Conservation (phyloP, 2,797 vertebrate genomes). For the Coluber constrictor region DNA sequence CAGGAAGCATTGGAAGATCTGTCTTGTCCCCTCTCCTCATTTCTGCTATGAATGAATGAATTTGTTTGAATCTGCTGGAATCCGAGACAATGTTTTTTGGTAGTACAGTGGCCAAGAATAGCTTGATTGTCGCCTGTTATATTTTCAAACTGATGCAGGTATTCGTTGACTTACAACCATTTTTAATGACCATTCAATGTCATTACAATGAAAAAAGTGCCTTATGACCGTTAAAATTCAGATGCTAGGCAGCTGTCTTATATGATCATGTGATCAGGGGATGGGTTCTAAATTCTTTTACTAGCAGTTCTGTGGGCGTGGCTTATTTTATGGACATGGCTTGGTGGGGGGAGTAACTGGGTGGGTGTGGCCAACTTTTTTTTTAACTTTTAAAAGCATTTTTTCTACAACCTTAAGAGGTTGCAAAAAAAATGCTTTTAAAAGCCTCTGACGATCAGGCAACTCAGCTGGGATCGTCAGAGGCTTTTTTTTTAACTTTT, state of each 20-base stretch:
- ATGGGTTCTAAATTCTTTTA: too few relatives aligned
- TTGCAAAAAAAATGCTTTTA: too few relatives aligned
- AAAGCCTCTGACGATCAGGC: too few relatives aligned
- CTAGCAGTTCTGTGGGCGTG: too few relatives aligned
- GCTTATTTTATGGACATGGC: too few relatives aligned
- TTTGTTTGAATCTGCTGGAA: neutral
- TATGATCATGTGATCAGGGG: neutral
- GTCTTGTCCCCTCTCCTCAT: neutral
- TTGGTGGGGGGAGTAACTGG: too few relatives aligned
- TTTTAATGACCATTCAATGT: neutral
- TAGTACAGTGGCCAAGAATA: neutral
- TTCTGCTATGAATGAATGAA: neutral
- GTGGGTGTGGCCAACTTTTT: too few relatives aligned
- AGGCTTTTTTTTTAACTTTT: too few relatives aligned
- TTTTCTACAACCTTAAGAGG: too few relatives aligned
- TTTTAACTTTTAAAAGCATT: too few relatives aligned
- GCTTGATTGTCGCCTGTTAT: fast-evolving
- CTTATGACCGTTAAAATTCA: neutral
- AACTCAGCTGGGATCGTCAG: too few relatives aligned
- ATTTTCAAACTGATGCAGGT: neutral
- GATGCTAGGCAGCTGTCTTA: neutral
- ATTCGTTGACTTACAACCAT: neutral
- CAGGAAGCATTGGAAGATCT: neutral
- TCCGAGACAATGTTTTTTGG: neutral
- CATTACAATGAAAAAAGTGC: neutral